Percentiles rank a stretch among this genome's conserved stretches.
Conservation (phyloP, 2,888 invertebrate genomes). For the Harpagoxenus sublaevis region DNA sequence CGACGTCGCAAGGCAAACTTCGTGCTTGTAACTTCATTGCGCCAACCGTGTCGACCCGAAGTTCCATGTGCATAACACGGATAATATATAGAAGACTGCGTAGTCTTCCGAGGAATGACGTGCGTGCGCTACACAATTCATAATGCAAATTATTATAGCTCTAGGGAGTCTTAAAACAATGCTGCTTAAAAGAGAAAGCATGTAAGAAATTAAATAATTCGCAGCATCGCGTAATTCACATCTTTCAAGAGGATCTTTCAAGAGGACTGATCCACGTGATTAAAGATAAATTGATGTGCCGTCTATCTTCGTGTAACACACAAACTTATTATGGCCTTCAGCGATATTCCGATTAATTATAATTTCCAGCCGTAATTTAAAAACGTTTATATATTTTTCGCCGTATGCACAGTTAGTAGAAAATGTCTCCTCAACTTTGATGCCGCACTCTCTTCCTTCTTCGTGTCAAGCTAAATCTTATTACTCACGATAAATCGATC, state of each 20-base stretch:
- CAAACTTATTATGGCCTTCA: not conserved
- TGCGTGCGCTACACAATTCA: constrained; percentile 31
- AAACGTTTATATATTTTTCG: not conserved
- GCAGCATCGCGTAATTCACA: not conserved
- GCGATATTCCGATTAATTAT: not conserved
- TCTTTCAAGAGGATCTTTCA: not conserved
- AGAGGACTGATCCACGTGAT: not conserved
- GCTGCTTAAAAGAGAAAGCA: not conserved
- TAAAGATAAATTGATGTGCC: not conserved
- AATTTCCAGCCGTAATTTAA: not conserved
- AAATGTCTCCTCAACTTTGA: constrained; percentile 15
- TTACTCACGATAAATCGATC: constrained; percentile 50
- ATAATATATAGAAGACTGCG: constrained; percentile 53
- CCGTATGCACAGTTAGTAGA: not conserved
- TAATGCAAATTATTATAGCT: constrained; percentile 20
- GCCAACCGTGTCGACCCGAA: constrained; percentile 44
- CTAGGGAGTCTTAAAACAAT: not conserved
- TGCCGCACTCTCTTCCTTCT: not conserved
- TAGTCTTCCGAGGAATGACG: constrained; percentile 38
- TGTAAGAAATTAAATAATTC: not conserved
- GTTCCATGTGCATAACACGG: constrained; percentile 49
- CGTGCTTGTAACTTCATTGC: constrained; percentile 53
- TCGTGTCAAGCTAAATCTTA: constrained; percentile 37
- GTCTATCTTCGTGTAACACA: not conserved
- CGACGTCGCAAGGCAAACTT: constrained; percentile 51